Base-by-base conservation (phyloP, 2,113 vertebrate species). In the Syngnathus scovelli region DNA sequence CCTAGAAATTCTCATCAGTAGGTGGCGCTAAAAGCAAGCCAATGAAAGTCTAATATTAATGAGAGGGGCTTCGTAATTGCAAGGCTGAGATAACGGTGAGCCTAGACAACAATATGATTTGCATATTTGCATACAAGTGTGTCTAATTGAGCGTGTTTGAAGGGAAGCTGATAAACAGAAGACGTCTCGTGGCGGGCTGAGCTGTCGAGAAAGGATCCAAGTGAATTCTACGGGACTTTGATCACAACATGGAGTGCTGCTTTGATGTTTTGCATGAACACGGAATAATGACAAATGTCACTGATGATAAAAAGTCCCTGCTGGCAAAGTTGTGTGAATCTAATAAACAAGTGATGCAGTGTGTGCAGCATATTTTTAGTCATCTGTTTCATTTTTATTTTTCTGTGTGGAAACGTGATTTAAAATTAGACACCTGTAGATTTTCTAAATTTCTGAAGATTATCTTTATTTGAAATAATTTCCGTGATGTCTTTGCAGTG, bases 211-310 rank as follows among this genome's bases (percentile, higher is more conserved):
- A 62, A 75, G 68, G 71, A 81, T 85, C 79, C 72, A 59, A 21
- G 70, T 66, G 49, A 70, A 60, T 84, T 85, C 75, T 66, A 61
- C 46, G 44, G 46, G 37, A 72, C 87, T 90, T 88, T 85, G 87
- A 87, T 89, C 85, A 23, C 23, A 23, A 72, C 78, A 80, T 74
- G 52, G 79, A 75, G 73, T 9, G 21, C 67, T 49, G 84, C 83
- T 80, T 84, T 87, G 83, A 85, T 83, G 85, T 72, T 75, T 64
- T 12, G 27, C 76, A 66, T 74, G 66, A 68, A 72, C 75, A 70
- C 19, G 61, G 66, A 67, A 79, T 19, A 21, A 70, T 74, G 80
- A 87, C 82, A 85, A 86, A 85, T 78, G 65, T 77, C 84, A 76
- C 81, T 46, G 69, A 66, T 76, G 80, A 71, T 66, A 58, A 16